Evolutionary conservation across 1,140 invertebrate genomes (phyloP).

Genomic region (Pseudomyrmex flavicornis): DNA sequence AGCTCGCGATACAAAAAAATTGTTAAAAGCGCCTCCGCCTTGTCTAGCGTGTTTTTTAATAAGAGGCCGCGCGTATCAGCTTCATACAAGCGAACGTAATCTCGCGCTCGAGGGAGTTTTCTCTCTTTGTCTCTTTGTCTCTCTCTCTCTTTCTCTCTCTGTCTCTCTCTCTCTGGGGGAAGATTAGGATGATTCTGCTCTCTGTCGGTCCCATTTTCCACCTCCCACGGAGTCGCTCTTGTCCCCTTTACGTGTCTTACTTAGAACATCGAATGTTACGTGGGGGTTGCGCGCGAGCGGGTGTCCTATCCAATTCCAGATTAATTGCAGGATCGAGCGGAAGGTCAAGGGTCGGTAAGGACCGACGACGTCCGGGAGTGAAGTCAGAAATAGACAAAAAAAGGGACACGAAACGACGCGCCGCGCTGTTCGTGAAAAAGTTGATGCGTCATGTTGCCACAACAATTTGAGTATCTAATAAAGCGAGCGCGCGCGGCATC

Average conservation of each 20-base stretch:
- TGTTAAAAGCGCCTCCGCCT: background rate
- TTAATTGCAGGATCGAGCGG: constrained; percentile 81
- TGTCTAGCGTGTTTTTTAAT: constrained; percentile 14
- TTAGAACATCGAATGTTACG: constrained; percentile 48
- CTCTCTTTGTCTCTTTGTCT: background rate
- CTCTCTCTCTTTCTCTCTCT: background rate
- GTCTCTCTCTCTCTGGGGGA: constrained; percentile 38
- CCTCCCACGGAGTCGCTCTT: background rate
- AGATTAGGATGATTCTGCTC: constrained; percentile 37
- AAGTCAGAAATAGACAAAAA: constrained; percentile 16
- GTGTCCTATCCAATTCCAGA: constrained; percentile 81
- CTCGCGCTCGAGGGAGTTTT: constrained; percentile 5
- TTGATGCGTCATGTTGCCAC: constrained; percentile 40
- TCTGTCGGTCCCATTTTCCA: constrained; percentile 38
- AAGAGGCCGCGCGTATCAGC: constrained; percentile 6
- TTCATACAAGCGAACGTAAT: constrained; percentile 21
- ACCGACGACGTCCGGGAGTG: constrained; percentile 7
- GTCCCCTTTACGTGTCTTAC: constrained; percentile 54
- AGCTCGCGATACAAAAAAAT: background rate
- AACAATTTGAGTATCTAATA: constrained; percentile 47
- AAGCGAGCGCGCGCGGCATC: constrained; percentile 24
- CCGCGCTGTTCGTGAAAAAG: constrained; percentile 20
- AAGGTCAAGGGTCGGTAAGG: constrained; percentile 76
- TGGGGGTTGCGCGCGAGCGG: constrained; percentile 52
- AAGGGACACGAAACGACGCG: constrained; percentile 8